These are phyloP conservation scores for Drosophila prostipennis DNA, from an alignment of 2,888 invertebrate genomes.

Conservation along the genomic window DNA sequence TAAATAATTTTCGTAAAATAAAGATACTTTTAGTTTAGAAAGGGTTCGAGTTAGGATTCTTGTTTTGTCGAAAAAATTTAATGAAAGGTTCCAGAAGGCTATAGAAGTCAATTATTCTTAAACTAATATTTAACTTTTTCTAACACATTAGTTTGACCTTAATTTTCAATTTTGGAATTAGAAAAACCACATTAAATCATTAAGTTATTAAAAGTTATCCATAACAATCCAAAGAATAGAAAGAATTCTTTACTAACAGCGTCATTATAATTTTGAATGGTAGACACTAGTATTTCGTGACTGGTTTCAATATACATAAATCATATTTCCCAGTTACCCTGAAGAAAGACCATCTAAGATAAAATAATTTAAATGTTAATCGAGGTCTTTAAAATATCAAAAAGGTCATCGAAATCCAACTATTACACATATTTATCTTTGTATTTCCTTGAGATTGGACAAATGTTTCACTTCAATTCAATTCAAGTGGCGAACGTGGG, in stretches of 20 bases:
- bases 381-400: neutral
- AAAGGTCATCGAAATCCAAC: slow-evolving; percentile 19
- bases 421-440: neutral
- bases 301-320: slow-evolving; percentile 6
- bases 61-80: no score
- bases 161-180: no score
- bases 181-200: no score
- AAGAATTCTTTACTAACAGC: neutral
- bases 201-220: neutral
- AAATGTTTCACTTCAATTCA: slow-evolving; percentile 1
- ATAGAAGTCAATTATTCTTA: no score
- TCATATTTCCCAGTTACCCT: neutral
- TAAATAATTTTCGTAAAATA: no score
- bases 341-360: slow-evolving; percentile 4
- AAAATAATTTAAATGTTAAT: neutral
- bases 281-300: slow-evolving; percentile 6
- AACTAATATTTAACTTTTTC: no score
- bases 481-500: slow-evolving; percentile 23
- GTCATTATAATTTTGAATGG: neutral
- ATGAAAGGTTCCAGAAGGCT: neutral
- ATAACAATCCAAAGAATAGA: neutral
- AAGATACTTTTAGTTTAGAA: no score
- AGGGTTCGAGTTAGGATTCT: no score
- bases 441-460: slow-evolving; percentile 24
- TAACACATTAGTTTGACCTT: no score